Conservation (phyloP, 2,888 invertebrate species). For the Oscheius sp. region DNA sequence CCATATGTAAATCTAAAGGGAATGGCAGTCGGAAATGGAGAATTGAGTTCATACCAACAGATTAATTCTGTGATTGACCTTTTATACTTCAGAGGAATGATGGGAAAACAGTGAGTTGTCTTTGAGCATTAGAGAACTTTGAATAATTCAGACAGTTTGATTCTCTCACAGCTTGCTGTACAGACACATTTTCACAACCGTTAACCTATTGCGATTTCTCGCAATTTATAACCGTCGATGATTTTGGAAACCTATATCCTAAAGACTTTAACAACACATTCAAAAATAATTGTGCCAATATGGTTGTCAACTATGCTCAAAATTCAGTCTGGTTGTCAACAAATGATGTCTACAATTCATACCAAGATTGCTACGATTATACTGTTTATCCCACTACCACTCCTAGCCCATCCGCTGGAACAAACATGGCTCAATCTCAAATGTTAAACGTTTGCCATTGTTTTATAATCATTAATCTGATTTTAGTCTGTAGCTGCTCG, state of each 20-base stretch:
- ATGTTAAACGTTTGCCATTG: not conserved
- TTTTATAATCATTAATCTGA: not conserved
- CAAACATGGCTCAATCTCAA: too few species aligned
- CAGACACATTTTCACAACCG: slow-evolving; percentile 35
- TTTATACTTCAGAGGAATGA: slow-evolving; percentile 57
- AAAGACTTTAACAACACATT: slow-evolving; percentile 26
- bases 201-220: slow-evolving; percentile 55
- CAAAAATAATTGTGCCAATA: slow-evolving; percentile 43
- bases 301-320: slow-evolving; percentile 41
- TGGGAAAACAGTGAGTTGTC: slow-evolving; percentile 49
- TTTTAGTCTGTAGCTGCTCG: slow-evolving; percentile 27
- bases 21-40: slow-evolving; percentile 68
- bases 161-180: slow-evolving; percentile 47
- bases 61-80: slow-evolving; percentile 59
- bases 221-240: slow-evolving; percentile 34
- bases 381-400: not conserved
- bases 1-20: slow-evolving; percentile 57
- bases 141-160: slow-evolving; percentile 45
- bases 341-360: slow-evolving; percentile 60
- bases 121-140: slow-evolving; percentile 40
- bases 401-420: too few species aligned
- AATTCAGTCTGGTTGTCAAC: slow-evolving; percentile 49
- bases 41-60: slow-evolving; percentile 51
- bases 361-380: slow-evolving; percentile 56
- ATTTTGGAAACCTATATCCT: slow-evolving; percentile 40